A percentile compares a stretch with the other conserved stretches of the same genome.
Conservation (phyloP, 2,797 vertebrate species). For the Mormyrops attenuatus region DNA sequence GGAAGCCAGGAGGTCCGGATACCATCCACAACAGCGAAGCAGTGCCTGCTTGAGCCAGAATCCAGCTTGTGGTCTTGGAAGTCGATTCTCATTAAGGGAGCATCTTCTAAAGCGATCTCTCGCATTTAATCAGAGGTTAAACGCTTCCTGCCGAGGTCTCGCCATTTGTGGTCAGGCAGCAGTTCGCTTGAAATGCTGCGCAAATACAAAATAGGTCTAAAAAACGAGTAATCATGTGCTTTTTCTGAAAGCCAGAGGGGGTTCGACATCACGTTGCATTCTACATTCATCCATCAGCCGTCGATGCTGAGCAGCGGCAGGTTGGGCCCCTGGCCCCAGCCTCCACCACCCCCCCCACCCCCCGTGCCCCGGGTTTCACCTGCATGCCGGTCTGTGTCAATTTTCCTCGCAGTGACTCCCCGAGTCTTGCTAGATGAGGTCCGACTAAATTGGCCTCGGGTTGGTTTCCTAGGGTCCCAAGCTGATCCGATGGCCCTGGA, state of each 20-base stretch:
- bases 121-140: slow-evolving; percentile 6
- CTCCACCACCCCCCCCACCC: neutral
- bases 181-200: neutral
- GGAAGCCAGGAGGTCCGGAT: neutral
- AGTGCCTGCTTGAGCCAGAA: neutral
- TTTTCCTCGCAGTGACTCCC: neutral
- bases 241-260: neutral
- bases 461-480: neutral
- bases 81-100: neutral
- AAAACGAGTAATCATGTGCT: neutral
- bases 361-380: neutral
- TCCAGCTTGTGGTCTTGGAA: neutral
- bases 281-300: neutral
- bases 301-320: neutral
- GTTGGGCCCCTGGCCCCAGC: neutral
- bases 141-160: neutral
- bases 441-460: neutral
- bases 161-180: slow-evolving; percentile 2
- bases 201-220: neutral
- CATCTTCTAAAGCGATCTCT: neutral
- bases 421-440: neutral
- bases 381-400: neutral
- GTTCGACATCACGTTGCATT: neutral
- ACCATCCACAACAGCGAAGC: neutral
- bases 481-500: neutral